A percentile compares a stretch with the other conserved stretches of the same genome.
Evolutionary conservation across 2,797 vertebrate genomes (phyloP).

Genomic region (Pangasius djambal): DNA sequence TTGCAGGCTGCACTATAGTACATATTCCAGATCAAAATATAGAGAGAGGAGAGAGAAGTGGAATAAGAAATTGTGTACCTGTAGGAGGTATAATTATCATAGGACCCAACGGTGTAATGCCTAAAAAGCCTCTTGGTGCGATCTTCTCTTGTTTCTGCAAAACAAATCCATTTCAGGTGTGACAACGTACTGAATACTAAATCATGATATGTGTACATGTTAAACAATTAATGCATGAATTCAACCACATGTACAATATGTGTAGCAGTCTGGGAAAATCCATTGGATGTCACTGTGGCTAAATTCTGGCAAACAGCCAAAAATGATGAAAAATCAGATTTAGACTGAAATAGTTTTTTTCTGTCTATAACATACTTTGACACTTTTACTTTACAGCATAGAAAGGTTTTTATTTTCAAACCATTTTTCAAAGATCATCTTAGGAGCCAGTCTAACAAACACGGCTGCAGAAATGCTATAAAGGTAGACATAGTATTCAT

Average conservation of each 20-base stretch:
- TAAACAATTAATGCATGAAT: background rate
- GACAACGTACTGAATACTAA: background rate
- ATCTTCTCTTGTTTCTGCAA: constrained; percentile 92
- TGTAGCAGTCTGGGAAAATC: background rate
- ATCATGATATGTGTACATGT: background rate
- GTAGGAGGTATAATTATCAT: constrained; percentile 95
- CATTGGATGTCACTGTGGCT: background rate
- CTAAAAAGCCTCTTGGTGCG: constrained; percentile 95
- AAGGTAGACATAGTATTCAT: background rate
- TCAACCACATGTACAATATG: background rate
- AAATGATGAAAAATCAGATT: background rate
- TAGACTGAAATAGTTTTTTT: background rate
- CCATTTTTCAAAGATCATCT: background rate
- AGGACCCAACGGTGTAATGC: constrained; percentile 96
- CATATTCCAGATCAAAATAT: constrained; percentile 1
- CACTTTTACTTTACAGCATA: background rate
- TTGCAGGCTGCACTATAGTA: background rate
- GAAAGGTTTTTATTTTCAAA: background rate
- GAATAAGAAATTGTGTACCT: constrained; percentile 68
- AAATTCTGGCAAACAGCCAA: constrained; percentile 3
- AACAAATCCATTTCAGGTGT: constrained; percentile 42
- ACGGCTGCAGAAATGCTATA: background rate
- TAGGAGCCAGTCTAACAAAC: background rate
- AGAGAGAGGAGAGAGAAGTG: background rate
- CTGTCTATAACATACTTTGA: background rate